Base-by-base conservation (phyloP, 2,797 vertebrate species). In the Arrhamphus sclerolepis region DNA sequence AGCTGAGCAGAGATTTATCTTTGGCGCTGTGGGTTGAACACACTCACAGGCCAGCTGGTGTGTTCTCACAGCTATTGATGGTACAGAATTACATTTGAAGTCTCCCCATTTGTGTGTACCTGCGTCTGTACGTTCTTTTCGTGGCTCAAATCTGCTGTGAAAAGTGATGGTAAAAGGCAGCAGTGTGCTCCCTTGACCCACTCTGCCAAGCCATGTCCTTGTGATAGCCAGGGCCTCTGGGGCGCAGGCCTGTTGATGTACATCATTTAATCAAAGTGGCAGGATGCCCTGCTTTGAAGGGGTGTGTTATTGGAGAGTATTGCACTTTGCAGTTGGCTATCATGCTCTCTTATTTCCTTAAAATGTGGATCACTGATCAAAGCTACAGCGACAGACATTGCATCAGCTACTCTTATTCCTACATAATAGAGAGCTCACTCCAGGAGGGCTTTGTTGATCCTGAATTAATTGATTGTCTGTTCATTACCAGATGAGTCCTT, bases 181-280 rank as follows among this genome's bases (percentile, higher is more conserved):
- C 62, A n/a, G 78, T 7, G 55, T 41, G 51, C 72, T 74, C 52
- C 76, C 72, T 74, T 82, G 63, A 80, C 66, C 72, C 62, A 43
- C 41, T 55, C 77, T 56, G 47, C 53, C 20, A 46, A 50, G 68
- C 66, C 64, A 6, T 75, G 65, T 52, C 73, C 62, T 73, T 41
- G 67, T 68, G 69, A 66, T 77, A 72, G 44, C 44, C 42, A 1
- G 31, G 29, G 78, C 82, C 81, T 66, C 70, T 21, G 51, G 75
- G 79, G 63, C 52, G 60, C 53, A 20, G 75, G 69, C 58, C 72
- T 57, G 65, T 66, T 68, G 74, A 81, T 66, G 77, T 66, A 26
- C 50, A 48, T 46, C 62, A 79, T 86, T 77, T 79, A 88, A 87
- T 89, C 80, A 82, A 77, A 70, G 56, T 85, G 81, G 81, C 82